Evolutionary conservation across 2,797 vertebrate genomes (phyloP).

Genomic region (Austrolebias charrua): DNA sequence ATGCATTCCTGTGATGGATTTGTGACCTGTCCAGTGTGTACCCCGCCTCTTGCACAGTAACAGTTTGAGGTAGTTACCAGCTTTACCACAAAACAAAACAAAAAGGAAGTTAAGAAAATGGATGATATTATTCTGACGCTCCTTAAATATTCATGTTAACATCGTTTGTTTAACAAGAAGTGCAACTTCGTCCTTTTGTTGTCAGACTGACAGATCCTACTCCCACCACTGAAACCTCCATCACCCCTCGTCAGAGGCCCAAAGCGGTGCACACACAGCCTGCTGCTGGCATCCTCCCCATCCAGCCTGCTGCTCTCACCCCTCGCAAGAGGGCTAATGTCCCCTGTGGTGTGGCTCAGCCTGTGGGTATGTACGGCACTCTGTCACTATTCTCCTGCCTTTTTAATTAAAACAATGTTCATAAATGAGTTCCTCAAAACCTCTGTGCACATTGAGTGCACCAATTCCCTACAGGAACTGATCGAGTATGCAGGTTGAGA

Average conservation of each 20-base stretch:
- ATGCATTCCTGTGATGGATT: too few relatives aligned
- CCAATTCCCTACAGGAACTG: slow-evolving; percentile 24
- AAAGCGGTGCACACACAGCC: slow-evolving; percentile 93
- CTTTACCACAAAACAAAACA: too few relatives aligned
- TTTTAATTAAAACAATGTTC: slow-evolving; percentile 24
- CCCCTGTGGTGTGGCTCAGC: slow-evolving; percentile 77
- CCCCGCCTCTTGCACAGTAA: too few relatives aligned
- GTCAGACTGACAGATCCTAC: slow-evolving; percentile 93
- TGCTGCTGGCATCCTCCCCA: slow-evolving; percentile 90
- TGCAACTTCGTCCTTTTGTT: slow-evolving; percentile 31
- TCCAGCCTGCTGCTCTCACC: slow-evolving; percentile 94
- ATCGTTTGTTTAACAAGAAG: slow-evolving; percentile 46
- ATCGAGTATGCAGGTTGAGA: slow-evolving; percentile 38
- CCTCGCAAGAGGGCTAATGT: slow-evolving; percentile 91
- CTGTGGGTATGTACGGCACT: slow-evolving; percentile 77
- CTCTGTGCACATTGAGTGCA: slow-evolving; percentile 7
- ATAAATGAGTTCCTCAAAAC: slow-evolving; percentile 26
- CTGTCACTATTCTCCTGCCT: slow-evolving; percentile 13
- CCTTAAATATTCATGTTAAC: slow-evolving; percentile 47
- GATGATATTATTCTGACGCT: slow-evolving; percentile 26
- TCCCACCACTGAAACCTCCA: slow-evolving; percentile 97
- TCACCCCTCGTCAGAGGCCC: slow-evolving; percentile 95
- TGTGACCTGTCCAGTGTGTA: too few relatives aligned
- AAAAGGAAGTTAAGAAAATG: too few relatives aligned
- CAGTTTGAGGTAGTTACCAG: too few relatives aligned